Conservation (phyloP, 2,797 vertebrate genomes). For the Dendrocincla fuliginosa region DNA sequence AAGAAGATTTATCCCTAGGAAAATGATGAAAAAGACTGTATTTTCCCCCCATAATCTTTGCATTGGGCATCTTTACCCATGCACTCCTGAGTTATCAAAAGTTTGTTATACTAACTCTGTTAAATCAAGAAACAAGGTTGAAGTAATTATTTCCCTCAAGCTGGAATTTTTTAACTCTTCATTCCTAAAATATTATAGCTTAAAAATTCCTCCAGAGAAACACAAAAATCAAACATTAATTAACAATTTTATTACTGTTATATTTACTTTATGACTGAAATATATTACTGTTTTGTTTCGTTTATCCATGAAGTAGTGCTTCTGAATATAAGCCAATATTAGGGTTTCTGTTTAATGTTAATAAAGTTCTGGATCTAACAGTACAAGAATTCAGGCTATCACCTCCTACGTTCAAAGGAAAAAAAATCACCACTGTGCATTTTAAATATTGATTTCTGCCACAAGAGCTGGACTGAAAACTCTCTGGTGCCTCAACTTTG, state of each 20-base stretch:
- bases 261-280: background rate
- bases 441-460: conserved; percentile 71
- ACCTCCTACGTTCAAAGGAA: conserved; percentile 23
- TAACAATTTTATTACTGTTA: conserved; percentile 26
- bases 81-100: background rate
- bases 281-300: background rate
- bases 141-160: background rate
- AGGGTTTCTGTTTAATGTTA: background rate
- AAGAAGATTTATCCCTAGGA: background rate
- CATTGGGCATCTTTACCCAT: background rate
- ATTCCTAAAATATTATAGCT: conserved; percentile 12
- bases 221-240: background rate
- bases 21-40: background rate
- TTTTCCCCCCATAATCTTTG: background rate
- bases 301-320: background rate
- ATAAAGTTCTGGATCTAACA: conserved; percentile 40
- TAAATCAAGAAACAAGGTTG: background rate
- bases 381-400: conserved; percentile 32
- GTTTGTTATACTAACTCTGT: background rate
- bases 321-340: background rate
- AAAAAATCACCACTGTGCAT: background rate
- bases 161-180: background rate
- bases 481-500: conserved; percentile 35
- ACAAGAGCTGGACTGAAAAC: conserved; percentile 35
- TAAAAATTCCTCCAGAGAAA: conserved; percentile 12